phyloP scores from a whole-genome alignment of 1,140 invertebrate genomes.

The Drosophila ironensis region DNA sequence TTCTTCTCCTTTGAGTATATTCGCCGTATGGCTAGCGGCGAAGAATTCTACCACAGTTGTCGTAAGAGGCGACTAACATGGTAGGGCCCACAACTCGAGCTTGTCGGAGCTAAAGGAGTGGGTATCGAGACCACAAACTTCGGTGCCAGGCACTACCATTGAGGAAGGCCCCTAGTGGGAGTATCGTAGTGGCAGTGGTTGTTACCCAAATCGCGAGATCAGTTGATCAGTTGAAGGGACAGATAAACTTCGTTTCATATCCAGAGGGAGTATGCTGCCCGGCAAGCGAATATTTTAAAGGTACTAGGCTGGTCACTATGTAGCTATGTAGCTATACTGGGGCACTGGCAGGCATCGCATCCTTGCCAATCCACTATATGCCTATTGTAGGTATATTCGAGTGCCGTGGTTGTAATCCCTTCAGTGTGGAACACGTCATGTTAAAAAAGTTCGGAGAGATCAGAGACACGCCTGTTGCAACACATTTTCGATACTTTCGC shows the following conservation, averaged over 20 bases:
- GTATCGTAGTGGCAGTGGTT: no score
- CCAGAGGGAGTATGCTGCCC: background rate
- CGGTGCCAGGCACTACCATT: background rate
- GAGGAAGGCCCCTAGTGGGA: no score
- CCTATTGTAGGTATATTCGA: background rate
- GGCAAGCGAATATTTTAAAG: background rate
- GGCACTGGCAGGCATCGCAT: background rate
- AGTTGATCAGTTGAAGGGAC: background rate
- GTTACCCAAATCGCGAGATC: background rate
- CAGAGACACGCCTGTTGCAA: background rate
- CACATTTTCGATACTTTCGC: no score
- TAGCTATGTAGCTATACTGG: background rate
- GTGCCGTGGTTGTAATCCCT: conserved; percentile 1
- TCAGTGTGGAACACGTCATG: background rate
- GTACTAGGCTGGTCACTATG: background rate
- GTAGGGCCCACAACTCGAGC: no score
- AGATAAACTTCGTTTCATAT: background rate
- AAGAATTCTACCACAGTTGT: background rate
- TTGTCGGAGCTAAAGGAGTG: background rate
- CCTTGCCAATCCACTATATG: background rate
- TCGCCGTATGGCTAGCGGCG: background rate
- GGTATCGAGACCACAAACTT: background rate
- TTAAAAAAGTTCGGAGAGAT: background rate
- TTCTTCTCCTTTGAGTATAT: no score
- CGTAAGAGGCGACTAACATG: background rate